These are phyloP conservation scores for Molanna angustata DNA, from an alignment of 2,888 invertebrate species.

Conservation along the genomic window DNA sequence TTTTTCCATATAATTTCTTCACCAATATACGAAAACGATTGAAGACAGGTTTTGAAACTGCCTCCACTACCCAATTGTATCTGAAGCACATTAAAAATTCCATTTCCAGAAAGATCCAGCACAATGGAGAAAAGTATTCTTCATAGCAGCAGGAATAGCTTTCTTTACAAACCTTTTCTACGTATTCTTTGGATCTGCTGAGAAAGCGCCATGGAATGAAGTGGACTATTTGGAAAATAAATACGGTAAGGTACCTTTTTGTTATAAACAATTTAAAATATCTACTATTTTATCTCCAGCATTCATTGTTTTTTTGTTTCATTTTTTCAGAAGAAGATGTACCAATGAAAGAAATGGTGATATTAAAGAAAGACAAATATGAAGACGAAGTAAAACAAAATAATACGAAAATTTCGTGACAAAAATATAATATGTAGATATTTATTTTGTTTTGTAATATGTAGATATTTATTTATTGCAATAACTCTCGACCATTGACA, in stretches of 20 bases:
- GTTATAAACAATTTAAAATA: neutral
- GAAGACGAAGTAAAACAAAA: no score
- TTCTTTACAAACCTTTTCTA: constrained; percentile 51
- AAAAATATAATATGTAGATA: no score
- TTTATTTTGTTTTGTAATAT: no score
- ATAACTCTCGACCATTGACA: no score
- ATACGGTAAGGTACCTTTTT: constrained; percentile 7
- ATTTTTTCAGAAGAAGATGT: neutral
- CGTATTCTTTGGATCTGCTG: constrained; percentile 52
- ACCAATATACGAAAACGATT: no score
- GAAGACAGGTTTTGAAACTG: no score
- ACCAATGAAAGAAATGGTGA: neutral
- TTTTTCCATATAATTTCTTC: no score
- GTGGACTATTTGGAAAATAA: constrained; percentile 27
- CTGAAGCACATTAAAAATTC: neutral
- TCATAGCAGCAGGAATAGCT: constrained; percentile 52
- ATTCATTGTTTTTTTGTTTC: neutral
- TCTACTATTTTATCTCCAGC: neutral
- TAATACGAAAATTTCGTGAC: no score
- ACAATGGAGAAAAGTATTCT: constrained; percentile 58
- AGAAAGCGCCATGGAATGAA: constrained; percentile 57
- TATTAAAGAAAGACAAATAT: neutral
- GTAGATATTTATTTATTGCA: no score
- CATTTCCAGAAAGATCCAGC: constrained; percentile 39
- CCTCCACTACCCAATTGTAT: no score